Conservation (phyloP, 2,797 vertebrate species). For the Sardinella longiceps region DNA sequence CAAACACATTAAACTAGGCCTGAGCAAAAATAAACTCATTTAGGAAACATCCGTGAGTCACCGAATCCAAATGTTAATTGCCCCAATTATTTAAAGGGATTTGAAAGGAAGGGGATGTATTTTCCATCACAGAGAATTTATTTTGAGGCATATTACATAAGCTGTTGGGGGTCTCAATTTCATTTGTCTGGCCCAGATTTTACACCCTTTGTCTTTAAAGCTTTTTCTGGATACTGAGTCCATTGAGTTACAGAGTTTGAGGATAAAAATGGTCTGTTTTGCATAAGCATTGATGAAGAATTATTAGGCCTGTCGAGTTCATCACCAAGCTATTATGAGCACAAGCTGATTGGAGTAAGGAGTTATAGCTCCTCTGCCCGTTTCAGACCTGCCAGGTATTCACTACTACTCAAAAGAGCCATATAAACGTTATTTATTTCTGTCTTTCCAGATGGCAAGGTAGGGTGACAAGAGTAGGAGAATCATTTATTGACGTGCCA, state of each 20-base stretch:
- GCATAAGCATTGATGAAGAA: neutral
- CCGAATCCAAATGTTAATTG: constrained; percentile 23
- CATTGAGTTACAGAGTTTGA: neutral
- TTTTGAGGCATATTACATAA: neutral
- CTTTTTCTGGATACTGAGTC: neutral
- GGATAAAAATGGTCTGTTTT: neutral
- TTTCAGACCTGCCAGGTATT: constrained; percentile 7
- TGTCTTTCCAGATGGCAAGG: neutral
- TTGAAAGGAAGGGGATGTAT: neutral
- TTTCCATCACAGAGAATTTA: neutral
- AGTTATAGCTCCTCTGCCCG: neutral
- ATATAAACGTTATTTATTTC: neutral
- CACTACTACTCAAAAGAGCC: neutral
- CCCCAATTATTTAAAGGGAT: neutral
- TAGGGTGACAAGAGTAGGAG: neutral
- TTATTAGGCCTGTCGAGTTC: neutral
- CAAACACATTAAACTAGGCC: constrained; percentile 10
- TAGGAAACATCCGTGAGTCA: constrained; percentile 12
- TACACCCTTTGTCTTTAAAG: neutral
- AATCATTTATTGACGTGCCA: neutral
- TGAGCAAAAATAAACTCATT: constrained; percentile 21
- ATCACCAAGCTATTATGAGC: neutral
- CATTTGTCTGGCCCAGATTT: neutral
- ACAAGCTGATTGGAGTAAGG: neutral
- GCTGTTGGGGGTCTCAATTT: neutral